phyloP scores from a whole-genome alignment of 1,140 invertebrate species.

The Drosophila leontia region DNA sequence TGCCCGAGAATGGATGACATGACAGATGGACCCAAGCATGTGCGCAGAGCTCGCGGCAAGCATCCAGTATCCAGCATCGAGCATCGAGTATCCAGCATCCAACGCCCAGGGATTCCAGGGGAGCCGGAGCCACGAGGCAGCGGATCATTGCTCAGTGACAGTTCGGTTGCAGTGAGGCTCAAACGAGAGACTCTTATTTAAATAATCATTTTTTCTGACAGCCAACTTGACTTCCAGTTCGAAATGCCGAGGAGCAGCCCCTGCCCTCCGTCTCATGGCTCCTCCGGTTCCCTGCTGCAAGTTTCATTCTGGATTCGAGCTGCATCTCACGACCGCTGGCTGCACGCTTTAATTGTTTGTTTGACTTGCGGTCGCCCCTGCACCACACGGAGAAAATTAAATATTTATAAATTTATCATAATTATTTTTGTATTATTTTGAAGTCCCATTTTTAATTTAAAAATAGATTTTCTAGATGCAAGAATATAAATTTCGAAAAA shows the following conservation, averaged over 20 bases:
- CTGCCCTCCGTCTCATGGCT: constrained; percentile 9
- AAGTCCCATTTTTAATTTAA: background rate
- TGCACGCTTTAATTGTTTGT: constrained; percentile 81
- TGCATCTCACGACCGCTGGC: constrained; percentile 46
- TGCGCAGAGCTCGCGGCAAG: constrained; percentile 59
- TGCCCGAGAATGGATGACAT: constrained; percentile 84
- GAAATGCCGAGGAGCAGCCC: constrained; percentile 55
- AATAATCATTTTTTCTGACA: constrained; percentile 85
- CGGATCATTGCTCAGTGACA: constrained; percentile 70
- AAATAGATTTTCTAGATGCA: background rate
- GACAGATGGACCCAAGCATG: constrained; percentile 82
- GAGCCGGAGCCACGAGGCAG: constrained; percentile 36
- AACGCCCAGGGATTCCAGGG: constrained; percentile 35
- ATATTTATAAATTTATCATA: background rate
- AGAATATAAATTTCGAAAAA: background rate
- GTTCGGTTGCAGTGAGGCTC: constrained; percentile 75
- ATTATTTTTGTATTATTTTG: no score
- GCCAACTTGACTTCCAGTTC: constrained; percentile 85
- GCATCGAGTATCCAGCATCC: constrained; percentile 20
- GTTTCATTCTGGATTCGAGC: constrained; percentile 61
- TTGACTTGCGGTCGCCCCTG: constrained; percentile 69
- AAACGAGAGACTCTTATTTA: constrained; percentile 80
- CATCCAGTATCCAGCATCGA: constrained; percentile 10
- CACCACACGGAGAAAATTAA: constrained; percentile 18
- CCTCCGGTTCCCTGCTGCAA: constrained; percentile 21